phyloP scores from a whole-genome alignment of 2,797 vertebrate species.

The Centropyge bicolor region DNA sequence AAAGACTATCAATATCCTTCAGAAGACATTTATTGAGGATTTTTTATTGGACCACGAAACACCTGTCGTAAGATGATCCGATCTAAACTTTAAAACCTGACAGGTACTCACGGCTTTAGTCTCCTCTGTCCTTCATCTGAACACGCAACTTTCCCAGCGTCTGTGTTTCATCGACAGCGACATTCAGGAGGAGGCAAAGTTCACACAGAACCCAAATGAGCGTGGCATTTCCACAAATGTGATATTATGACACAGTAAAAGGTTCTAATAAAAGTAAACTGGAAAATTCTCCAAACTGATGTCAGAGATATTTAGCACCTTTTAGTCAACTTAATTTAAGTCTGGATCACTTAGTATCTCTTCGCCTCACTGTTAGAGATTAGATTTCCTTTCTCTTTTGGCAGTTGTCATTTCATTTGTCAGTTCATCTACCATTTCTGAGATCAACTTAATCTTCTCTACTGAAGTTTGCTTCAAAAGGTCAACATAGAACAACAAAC shows the following conservation, averaged over 20 bases:
- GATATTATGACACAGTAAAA: conserved; percentile 5
- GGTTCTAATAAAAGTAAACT: neutral
- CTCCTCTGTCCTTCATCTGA: neutral
- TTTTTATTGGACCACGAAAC: conserved; percentile 5
- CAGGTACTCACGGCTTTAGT: conserved; percentile 7
- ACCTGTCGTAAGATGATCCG: neutral
- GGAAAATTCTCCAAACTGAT: neutral
- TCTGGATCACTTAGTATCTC: neutral
- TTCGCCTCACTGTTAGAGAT: neutral
- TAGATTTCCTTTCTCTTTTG: neutral
- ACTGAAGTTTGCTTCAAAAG: neutral
- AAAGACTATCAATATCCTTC: neutral
- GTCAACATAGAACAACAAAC: neutral
- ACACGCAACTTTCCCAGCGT: neutral
- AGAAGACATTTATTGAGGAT: neutral
- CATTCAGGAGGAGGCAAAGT: conserved; percentile 35
- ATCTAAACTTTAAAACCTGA: conserved; percentile 28
- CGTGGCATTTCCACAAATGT: conserved; percentile 22
- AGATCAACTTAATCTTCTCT: neutral
- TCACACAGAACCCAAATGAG: conserved; percentile 17
- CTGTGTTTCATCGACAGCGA: neutral
- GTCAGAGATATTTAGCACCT: neutral
- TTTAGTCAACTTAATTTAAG: neutral
- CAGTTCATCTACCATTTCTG: neutral
- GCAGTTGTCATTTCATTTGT: neutral